Evolutionary conservation across 2,797 vertebrate species (phyloP), one percentile per base, ranked within the genome.

Genomic region (Natrix natrix): DNA sequence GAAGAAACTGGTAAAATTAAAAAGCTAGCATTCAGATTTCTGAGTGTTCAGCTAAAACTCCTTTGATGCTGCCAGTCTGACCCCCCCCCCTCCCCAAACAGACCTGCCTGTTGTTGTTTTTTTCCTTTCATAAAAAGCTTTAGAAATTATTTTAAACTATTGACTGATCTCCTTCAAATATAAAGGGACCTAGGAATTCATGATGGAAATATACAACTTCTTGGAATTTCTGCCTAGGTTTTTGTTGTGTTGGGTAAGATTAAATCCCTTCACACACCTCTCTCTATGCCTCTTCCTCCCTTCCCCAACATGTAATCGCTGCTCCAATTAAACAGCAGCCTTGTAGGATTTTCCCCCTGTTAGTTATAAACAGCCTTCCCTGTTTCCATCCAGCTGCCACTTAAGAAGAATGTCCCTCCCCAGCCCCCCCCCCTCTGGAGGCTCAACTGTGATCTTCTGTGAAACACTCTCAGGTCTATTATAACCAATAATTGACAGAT

Each of bases 181-280:
- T 91, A 94, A 92, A 60, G 26, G 24, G 1, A 22, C 5, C 52
- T 94, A 12, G 26, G 66, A 69, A 55, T 1, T 87, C 52, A 61
- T 91, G 87, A 28, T 52, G 52, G 90, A 94, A 57, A 26, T 86
- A 16, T 7, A 2, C 16, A 74, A 28, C 56, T 95, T 93, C 55
- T 91, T 11, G 88, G 93, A 61, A 55, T 91, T 14, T 94, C 0
- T 28, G 91, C 37, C 74, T 93, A 93, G 6, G 60, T 0, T 0
- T 95, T 24, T 0, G 91, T 94, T 37, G 90, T 96, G 26, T 54
- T 92, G 61, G 78, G n/a, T 55, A 91, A 93, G 56, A n/a, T 13
- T 91, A 28, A 52, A 37, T 11, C 6, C 37, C 24, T 59, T 89
- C 88, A 74, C 88, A 74, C 20, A 78, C 48, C 26, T 57, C 86